Percentiles rank a stretch among this genome's conserved stretches.
These are phyloP conservation scores for Ephialtes manifestator DNA, from an alignment of 2,888 invertebrate species.

Conservation along the genomic window DNA sequence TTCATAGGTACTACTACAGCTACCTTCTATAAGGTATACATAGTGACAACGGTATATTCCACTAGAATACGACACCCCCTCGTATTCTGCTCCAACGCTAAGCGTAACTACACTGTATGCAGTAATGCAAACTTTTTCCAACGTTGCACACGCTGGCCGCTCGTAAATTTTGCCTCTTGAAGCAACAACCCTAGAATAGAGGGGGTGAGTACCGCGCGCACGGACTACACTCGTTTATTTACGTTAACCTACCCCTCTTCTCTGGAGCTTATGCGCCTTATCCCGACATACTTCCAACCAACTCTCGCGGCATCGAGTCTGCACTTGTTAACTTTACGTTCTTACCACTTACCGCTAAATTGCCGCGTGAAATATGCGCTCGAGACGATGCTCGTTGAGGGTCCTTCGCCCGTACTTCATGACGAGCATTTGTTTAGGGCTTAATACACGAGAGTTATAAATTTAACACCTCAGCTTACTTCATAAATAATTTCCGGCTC, in stretches of 20 bases:
- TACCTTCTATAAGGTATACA: slow-evolving; percentile 27
- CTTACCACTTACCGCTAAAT: slow-evolving; percentile 75
- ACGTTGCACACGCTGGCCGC: slow-evolving; percentile 60
- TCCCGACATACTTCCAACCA: slow-evolving; percentile 11
- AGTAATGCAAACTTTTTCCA: slow-evolving; percentile 75
- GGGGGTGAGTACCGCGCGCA: slow-evolving; percentile 4
- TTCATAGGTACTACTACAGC: slow-evolving; percentile 28
- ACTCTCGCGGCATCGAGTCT: slow-evolving; percentile 45
- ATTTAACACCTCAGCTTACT: neutral
- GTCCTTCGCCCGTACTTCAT: neutral
- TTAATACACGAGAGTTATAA: neutral
- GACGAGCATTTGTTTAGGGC: neutral
- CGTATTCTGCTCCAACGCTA: slow-evolving; percentile 45
- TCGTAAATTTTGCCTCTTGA: slow-evolving; percentile 75
- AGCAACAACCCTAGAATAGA: slow-evolving; percentile 60
- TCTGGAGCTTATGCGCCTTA: slow-evolving; percentile 56
- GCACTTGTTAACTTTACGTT: slow-evolving; percentile 77
- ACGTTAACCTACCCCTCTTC: slow-evolving; percentile 71
- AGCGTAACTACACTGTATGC: slow-evolving; percentile 43
- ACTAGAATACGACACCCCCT: slow-evolving; percentile 36
- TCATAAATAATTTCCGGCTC: neutral
- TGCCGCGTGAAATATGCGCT: slow-evolving; percentile 73
- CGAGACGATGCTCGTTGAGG: slow-evolving; percentile 26
- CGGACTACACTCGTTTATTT: slow-evolving; percentile 75
- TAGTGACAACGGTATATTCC: slow-evolving; percentile 33